Evolutionary conservation across 1,140 invertebrate genomes (phyloP).

Genomic region (Anoplolepis gracilipes): DNA sequence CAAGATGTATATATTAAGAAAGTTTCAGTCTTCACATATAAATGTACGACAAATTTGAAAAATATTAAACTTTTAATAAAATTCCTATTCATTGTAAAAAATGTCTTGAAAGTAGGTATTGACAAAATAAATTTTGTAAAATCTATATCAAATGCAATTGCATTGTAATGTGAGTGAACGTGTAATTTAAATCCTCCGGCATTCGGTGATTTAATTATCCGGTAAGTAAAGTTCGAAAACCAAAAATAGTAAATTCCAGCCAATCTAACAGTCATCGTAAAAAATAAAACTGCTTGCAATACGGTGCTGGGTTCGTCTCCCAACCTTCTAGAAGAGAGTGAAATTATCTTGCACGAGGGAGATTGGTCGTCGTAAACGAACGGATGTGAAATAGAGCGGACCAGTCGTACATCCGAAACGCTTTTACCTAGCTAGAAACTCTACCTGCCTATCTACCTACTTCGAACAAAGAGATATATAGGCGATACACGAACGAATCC

Average conservation of each 20-base stretch:
- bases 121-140: too few species aligned
- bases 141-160: too few species aligned
- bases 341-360: slow-evolving; percentile 6
- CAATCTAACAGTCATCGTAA: background rate
- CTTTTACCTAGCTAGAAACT: slow-evolving; percentile 40
- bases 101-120: too few species aligned
- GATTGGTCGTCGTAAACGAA: slow-evolving; percentile 32
- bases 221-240: too few species aligned
- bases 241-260: background rate
- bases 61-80: background rate
- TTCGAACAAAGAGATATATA: slow-evolving; percentile 29
- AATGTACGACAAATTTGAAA: background rate
- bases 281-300: slow-evolving; percentile 22
- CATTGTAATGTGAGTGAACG: too few species aligned
- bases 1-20: background rate
- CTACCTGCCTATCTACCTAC: slow-evolving; percentile 32
- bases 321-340: background rate
- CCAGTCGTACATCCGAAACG: slow-evolving; percentile 49
- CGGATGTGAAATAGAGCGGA: slow-evolving; percentile 47
- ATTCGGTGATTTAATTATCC: background rate
- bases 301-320: background rate
- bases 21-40: background rate
- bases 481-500: background rate
- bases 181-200: background rate
- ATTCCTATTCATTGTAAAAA: background rate